Conservation (phyloP, 1,140 invertebrate species). For the Pteromalus puparum region DNA sequence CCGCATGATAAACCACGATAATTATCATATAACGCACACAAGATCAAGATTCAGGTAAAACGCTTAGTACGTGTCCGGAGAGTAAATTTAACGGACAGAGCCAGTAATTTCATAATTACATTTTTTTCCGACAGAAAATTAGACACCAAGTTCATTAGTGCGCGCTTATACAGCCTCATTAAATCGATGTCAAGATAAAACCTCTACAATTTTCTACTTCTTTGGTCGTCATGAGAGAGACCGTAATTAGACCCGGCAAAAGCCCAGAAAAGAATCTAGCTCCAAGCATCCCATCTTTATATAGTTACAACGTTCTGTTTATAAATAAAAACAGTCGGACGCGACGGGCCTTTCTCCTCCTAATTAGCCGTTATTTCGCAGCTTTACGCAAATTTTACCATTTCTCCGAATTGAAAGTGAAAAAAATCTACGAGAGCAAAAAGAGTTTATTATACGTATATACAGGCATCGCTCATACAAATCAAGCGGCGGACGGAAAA, state of each 20-base stretch:
- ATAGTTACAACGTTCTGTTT: neutral
- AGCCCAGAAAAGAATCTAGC: neutral
- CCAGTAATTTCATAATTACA: neutral
- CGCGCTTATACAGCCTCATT: neutral
- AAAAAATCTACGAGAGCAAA: neutral
- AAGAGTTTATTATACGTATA: neutral
- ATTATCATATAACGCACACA: neutral
- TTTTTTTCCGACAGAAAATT: neutral
- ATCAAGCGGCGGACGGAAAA: neutral
- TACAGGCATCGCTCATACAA: neutral
- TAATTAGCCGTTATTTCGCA: neutral
- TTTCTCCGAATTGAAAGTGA: constrained; percentile 1
- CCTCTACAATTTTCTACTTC: too few species aligned
- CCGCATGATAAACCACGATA: neutral
- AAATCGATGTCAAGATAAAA: neutral
- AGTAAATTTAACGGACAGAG: neutral
- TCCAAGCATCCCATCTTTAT: neutral
- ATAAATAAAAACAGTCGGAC: neutral
- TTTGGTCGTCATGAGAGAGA: neutral
- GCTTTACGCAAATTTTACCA: neutral
- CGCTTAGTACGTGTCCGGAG: neutral
- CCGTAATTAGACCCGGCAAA: neutral
- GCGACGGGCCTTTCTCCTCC: neutral
- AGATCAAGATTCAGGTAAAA: too few species aligned
- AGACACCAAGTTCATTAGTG: neutral